phyloP scores from a whole-genome alignment of 1,140 invertebrate species.

The Rhyzopertha dominica region DNA sequence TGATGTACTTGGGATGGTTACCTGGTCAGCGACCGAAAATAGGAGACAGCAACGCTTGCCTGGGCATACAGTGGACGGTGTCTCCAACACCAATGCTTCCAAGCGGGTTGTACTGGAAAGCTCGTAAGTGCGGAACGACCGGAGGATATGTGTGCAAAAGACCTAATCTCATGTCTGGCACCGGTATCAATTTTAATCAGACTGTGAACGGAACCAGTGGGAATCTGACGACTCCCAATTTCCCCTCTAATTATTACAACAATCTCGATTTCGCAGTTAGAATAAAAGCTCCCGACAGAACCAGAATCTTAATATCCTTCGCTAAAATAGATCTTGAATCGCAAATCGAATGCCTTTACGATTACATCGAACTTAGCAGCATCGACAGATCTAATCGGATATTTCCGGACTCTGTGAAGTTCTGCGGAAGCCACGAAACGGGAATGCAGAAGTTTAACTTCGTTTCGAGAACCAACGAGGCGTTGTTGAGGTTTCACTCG shows the following conservation, averaged over 20 bases:
- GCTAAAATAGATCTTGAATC: conserved; percentile 63
- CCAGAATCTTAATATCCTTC: conserved; percentile 62
- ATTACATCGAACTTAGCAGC: conserved; percentile 57
- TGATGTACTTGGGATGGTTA: conserved; percentile 55
- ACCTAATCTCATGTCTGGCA: conserved; percentile 25
- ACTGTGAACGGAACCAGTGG: conserved; percentile 53
- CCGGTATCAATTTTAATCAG: conserved; percentile 43
- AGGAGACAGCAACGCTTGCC: no score
- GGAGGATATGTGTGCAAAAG: conserved; percentile 56
- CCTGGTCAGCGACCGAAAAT: conserved; percentile 48
- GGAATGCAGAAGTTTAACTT: conserved; percentile 55
- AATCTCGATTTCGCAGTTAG: conserved; percentile 62
- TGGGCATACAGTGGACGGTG: conserved; percentile 58
- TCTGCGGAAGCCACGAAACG: conserved; percentile 53
- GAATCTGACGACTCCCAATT: conserved; percentile 56
- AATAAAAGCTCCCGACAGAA: conserved; percentile 54
- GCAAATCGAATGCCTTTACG: conserved; percentile 71
- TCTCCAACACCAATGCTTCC: conserved; percentile 54
- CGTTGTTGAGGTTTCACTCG: conserved; percentile 60
- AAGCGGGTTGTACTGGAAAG: conserved; percentile 59
- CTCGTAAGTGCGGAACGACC: conserved; percentile 51
- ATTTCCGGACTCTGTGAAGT: conserved; percentile 40
- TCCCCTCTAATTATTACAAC: conserved; percentile 61
- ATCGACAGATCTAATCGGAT: conserved; percentile 18
- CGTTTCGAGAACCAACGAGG: conserved; percentile 56